A percentile compares a stretch with the other conserved stretches of the same genome.
Conservation (phyloP, 2,113 vertebrate genomes). For the Anthoscopus minutus region DNA sequence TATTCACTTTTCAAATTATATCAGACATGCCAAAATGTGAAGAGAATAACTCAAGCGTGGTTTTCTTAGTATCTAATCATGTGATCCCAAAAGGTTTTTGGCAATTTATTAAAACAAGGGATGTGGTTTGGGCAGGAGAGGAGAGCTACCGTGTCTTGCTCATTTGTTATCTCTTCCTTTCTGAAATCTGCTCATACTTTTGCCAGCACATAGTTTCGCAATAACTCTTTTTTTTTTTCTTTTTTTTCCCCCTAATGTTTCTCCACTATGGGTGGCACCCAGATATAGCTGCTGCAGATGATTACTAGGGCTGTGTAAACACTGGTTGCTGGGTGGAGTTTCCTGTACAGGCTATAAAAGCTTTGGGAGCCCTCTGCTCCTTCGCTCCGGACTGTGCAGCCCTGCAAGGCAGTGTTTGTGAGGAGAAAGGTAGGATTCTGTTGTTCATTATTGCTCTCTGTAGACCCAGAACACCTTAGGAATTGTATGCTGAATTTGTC, state of each 20-base stretch:
- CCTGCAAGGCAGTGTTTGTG: background rate
- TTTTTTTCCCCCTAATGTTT: background rate
- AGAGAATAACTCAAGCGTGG: background rate
- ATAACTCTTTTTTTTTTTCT: background rate
- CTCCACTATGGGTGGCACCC: background rate
- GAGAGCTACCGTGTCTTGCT: background rate
- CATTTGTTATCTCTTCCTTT: background rate
- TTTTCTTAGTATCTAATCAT: background rate
- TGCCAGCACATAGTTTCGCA: constrained; percentile 37
- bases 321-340: constrained; percentile 74
- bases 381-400: background rate
- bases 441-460: background rate
- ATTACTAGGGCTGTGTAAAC: constrained; percentile 31
- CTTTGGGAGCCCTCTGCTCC: background rate
- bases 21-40: background rate
- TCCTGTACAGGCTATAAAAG: constrained; percentile 48
- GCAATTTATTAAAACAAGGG: background rate
- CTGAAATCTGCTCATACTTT: background rate
- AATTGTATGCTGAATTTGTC: background rate
- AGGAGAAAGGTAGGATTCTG: constrained; percentile 52
- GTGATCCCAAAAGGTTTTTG: rapidly evolving
- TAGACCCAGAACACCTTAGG: background rate
- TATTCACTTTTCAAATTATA: background rate
- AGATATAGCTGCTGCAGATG: background rate
- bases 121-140: background rate